Evolutionary conservation across 2,113 vertebrate genomes (phyloP).

Genomic region (Pomatostomus ruficeps): DNA sequence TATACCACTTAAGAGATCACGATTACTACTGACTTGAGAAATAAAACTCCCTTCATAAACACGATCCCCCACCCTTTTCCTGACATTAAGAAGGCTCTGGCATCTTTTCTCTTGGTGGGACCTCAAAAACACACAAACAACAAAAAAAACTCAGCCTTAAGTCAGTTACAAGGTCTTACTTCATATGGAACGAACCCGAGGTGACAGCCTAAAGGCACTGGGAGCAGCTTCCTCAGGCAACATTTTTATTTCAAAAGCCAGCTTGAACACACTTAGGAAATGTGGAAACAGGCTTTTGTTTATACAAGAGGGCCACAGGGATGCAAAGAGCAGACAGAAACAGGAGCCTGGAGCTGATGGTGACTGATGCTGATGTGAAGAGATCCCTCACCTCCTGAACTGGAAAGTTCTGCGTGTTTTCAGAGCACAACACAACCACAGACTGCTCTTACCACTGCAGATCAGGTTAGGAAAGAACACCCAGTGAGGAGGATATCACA

Average conservation of each 20-base stretch:
- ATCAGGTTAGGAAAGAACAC: neutral
- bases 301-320: neutral
- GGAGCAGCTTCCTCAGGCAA: neutral
- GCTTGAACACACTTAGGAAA: neutral
- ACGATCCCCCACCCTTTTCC: rapidly evolving
- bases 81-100: neutral
- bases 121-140: neutral
- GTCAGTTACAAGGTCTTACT: neutral
- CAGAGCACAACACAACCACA: neutral
- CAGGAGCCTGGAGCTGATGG: neutral
- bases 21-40: neutral
- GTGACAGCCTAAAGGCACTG: neutral
- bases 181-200: neutral
- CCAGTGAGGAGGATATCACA: neutral
- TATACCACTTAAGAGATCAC: neutral
- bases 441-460: neutral
- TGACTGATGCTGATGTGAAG: neutral
- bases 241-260: neutral
- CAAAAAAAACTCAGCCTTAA: neutral
- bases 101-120: neutral
- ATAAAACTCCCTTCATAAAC: neutral
- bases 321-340: neutral
- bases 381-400: neutral
- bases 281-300: neutral
- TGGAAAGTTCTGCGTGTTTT: neutral